Conservation (phyloP, 2,113 vertebrate species). For the Myodes glareolus region DNA sequence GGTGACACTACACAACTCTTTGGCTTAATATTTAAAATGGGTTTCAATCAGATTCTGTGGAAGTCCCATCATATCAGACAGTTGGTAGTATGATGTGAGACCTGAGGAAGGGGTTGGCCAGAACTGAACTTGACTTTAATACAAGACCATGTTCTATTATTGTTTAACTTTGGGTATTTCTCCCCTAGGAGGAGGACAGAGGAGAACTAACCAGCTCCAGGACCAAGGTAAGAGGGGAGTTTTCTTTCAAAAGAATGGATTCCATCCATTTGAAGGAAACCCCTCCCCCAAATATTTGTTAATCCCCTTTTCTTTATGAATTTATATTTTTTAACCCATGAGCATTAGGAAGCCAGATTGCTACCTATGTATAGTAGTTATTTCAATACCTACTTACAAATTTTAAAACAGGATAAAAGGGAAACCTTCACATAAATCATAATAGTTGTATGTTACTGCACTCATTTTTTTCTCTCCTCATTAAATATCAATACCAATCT, state of each 20-base stretch:
- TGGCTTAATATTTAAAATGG: constrained; percentile 75
- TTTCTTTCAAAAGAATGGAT: constrained; percentile 77
- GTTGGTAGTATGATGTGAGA: constrained; percentile 74
- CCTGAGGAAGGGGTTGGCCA: constrained; percentile 72
- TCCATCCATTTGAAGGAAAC: constrained; percentile 77
- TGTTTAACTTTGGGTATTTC: constrained; percentile 81
- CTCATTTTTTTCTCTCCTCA: constrained; percentile 63
- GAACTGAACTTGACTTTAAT: constrained; percentile 78
- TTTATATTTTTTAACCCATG: constrained; percentile 74
- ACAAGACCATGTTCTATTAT: constrained; percentile 80
- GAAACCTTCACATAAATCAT: constrained; percentile 8
- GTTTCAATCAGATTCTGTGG: constrained; percentile 34
- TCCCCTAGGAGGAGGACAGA: constrained; percentile 80
- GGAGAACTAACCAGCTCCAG: constrained; percentile 79
- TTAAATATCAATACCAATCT: constrained; percentile 38
- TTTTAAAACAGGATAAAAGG: constrained; percentile 22
- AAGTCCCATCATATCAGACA: constrained; percentile 72
- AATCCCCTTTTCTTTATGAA: constrained; percentile 74
- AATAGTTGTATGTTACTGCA: constrained; percentile 10
- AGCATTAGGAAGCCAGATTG: constrained; percentile 68
- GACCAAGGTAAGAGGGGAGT: constrained; percentile 79
- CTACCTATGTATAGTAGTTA: constrained; percentile 41
- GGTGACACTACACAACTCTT: constrained; percentile 20
- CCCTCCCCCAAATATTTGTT: constrained; percentile 75
- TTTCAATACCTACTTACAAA: constrained; percentile 57